Percentiles rank a stretch among this genome's conserved stretches.
Conservation (phyloP, 2,797 vertebrate genomes). For the Aphelocoma californica region DNA sequence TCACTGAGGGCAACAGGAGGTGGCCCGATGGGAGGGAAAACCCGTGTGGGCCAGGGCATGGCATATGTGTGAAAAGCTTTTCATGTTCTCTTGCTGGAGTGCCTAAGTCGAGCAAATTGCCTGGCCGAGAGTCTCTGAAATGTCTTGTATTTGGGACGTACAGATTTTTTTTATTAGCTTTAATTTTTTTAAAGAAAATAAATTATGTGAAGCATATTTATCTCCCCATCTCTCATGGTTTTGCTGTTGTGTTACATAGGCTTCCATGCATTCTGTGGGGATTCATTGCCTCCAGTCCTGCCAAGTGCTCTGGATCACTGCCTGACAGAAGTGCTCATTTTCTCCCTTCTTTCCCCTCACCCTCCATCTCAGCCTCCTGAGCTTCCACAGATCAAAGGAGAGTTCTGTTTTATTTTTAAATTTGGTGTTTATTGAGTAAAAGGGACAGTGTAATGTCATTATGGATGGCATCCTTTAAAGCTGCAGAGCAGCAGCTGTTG, state of each 20-base stretch:
- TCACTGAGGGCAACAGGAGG: constrained; percentile 44
- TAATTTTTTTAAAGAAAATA: constrained; percentile 44
- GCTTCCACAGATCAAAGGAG: constrained; percentile 39
- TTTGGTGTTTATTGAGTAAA: background rate
- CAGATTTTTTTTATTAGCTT: background rate
- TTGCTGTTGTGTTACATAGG: background rate
- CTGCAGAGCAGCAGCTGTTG: constrained; percentile 5
- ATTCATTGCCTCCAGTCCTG: background rate
- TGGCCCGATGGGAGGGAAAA: constrained; percentile 8
- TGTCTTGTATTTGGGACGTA: background rate
- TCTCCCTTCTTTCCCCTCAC: background rate
- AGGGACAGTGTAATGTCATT: constrained; percentile 8
- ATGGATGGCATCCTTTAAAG: constrained; percentile 8
- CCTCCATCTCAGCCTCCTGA: background rate
- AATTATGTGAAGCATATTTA: constrained; percentile 41
- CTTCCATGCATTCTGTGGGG: background rate
- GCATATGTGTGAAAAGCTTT: constrained; percentile 73
- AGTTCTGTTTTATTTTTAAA: constrained; percentile 50
- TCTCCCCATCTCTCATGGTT: background rate
- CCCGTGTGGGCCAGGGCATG: background rate
- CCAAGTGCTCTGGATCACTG: background rate
- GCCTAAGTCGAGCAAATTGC: constrained; percentile 35
- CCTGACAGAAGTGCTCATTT: background rate
- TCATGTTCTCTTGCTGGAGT: constrained; percentile 24
- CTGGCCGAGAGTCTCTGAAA: constrained; percentile 73